phyloP scores from a whole-genome alignment of 2,797 vertebrate species.

The Diplodus sargus region DNA sequence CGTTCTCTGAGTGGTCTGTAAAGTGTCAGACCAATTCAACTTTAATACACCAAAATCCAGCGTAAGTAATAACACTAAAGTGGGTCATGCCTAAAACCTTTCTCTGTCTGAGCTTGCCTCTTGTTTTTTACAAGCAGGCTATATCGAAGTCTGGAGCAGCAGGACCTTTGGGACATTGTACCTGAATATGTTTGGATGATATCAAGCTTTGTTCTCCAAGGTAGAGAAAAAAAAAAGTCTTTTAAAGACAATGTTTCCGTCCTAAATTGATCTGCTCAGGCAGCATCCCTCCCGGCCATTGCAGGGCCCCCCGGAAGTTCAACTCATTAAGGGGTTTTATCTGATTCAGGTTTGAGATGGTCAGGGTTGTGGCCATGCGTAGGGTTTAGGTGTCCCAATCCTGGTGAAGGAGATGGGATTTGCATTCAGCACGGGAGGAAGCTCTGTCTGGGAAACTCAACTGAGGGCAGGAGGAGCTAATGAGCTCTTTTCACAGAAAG shows the following conservation, averaged over 20 bases:
- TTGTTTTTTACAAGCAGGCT: slow-evolving; percentile 2
- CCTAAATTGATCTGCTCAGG: slow-evolving; percentile 13
- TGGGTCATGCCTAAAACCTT: not conserved
- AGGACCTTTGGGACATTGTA: slow-evolving; percentile 8
- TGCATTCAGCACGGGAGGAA: slow-evolving; percentile 61
- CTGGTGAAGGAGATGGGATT: slow-evolving; percentile 52
- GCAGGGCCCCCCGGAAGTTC: slow-evolving; percentile 9
- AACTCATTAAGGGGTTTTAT: slow-evolving; percentile 47
- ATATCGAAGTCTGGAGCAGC: slow-evolving; percentile 8
- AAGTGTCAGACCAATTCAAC: not conserved
- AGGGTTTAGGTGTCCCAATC: slow-evolving; percentile 30
- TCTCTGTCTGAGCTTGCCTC: not conserved
- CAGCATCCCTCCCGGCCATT: not conserved
- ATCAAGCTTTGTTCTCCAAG: not conserved
- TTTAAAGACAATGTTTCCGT: slow-evolving; percentile 7
- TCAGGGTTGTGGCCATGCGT: slow-evolving; percentile 23
- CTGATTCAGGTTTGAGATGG: slow-evolving; percentile 41
- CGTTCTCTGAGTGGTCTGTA: not conserved
- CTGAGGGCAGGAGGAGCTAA: slow-evolving; percentile 68
- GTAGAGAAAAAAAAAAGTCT: not conserved
- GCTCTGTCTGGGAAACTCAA: slow-evolving; percentile 55
- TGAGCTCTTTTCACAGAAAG: slow-evolving; percentile 64
- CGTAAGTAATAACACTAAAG: not conserved
- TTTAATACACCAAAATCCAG: not conserved
- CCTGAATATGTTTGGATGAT: slow-evolving; percentile 1